Base-by-base conservation (phyloP, 2,113 vertebrate species). In the Rhynchopsitta pachyrhyncha region DNA sequence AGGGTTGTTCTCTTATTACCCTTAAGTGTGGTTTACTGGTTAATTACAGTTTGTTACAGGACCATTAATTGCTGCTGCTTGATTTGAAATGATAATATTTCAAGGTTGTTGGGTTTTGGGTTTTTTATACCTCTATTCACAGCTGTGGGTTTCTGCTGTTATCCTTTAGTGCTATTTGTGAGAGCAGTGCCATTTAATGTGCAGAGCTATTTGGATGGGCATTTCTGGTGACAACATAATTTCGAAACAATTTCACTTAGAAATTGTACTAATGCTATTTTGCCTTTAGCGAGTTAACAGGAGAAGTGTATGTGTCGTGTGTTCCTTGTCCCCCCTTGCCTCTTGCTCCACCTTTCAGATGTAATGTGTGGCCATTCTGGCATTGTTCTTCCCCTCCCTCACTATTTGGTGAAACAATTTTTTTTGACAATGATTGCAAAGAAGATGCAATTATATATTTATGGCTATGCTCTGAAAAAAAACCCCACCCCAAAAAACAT, bases 1-100 rank as follows among this genome's bases (percentile, higher is more conserved):
- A 79, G 66, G 82, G 59, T 68, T 91, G 25, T 75, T 83, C 60
- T 94, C 50, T 62, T 29, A 11, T 4, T 25, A 11, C 28, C 22
- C 20, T 42, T 5, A 10, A 42, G 37, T 42, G 8, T 86, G 53
- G 50, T 33, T 89, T 93, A 74, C 41, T 92, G 75, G 33, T 82
- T 95, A 75, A 88, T 96, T 93, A 47, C 39, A 60, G 37, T 83
- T 94, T 91, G 46, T 59, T 73, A 33, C 70, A 67, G 90, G 82
- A 28, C 42, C 28, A 7, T 69, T 95, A 70, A 60, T 59, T 84
- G 42, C 76, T 75, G 44, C 52, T 88, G 15, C 70, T 90, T 92
- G 68, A 60, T 96, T 94, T 95, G 74, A 94, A 87, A 90, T 87
- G 18, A 33, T 4, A 25, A 17, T 53, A 5, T 95, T 93, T 85